Conservation (phyloP, 2,113 vertebrate genomes). For the zebrafish (Danio rerio) region DNA sequence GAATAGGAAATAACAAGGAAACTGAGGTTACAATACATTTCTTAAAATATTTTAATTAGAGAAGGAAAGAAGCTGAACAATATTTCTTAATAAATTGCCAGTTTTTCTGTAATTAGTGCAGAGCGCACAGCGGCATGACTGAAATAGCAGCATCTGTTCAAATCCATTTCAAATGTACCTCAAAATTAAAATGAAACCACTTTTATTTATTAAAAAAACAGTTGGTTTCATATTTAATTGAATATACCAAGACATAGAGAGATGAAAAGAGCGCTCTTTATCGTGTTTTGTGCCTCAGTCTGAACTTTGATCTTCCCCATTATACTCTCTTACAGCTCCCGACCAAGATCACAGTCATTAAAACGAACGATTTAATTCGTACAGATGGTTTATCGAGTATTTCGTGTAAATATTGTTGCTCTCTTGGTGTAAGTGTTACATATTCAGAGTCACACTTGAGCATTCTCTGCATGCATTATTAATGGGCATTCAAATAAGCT, state of each 20-base stretch:
- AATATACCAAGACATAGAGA: not conserved
- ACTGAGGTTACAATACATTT: not conserved
- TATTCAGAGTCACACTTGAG: slow-evolving; percentile 47
- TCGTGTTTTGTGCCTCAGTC: slow-evolving; percentile 1
- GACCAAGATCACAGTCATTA: no score
- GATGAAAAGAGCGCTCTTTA: not conserved
- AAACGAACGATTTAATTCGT: not conserved
- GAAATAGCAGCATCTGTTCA: not conserved
- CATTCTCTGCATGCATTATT: slow-evolving; percentile 28
- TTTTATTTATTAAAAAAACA: not conserved
- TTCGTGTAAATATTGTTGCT: slow-evolving; percentile 45
- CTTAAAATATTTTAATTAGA: not conserved
- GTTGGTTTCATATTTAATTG: not conserved
- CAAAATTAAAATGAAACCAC: not conserved
- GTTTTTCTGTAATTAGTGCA: not conserved
- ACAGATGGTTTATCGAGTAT: slow-evolving; percentile 41
- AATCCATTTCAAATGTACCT: not conserved
- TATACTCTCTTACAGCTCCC: not conserved
- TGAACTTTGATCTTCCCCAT: not conserved
- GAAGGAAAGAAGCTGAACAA: not conserved
- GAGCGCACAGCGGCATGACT: not conserved
- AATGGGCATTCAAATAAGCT: slow-evolving; percentile 43
- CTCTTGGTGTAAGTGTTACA: slow-evolving; percentile 6
- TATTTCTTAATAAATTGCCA: not conserved
- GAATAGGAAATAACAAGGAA: not conserved